Base-by-base conservation (phyloP, 2,113 vertebrate genomes). In the Malaclemys terrapin region DNA sequence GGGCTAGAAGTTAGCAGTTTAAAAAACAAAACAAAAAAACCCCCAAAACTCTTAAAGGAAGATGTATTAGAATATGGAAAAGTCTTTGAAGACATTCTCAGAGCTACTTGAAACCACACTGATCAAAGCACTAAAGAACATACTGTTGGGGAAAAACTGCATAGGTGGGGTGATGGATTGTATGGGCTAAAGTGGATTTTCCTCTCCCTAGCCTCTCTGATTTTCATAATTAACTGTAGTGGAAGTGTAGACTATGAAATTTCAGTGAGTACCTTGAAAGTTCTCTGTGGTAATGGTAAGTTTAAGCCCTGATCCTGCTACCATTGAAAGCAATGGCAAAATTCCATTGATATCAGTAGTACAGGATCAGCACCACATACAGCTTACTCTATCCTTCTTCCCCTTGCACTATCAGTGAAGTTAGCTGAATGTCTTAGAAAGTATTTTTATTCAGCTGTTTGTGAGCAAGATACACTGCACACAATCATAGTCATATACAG, bases 331-430 rank as follows among this genome's bases (percentile, higher is more conserved):
- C n/a, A 62, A 31, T 2, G 1, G 53, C 76, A 82, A 65, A 62
- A 4, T 69, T 50, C 49, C 16, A 2, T 24, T 50, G 38, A 20
- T 5, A 1, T 3, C 22, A 5, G 4, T 0, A 1, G 47, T 38
- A 50, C 3, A 42, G 1, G 19, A 89, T 31, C 59, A 14, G 4
- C 3, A 54, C 0, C 14, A 38, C 6, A 12, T 75, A 75, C n/a
- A 0, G 0, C 29, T 89, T 31, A 22, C 38, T 22, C 22, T 5
- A 0, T 0, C 4, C 80, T 12, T 53, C 59, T 12, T 76, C 4
- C 17, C 6, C 38, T 80, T 65, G 27, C 24, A 25, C 38, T 20
- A 85, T n/a, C 80, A 54, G 62, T 80, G 19, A 10, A 72, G 3
- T 8, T 76, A 45, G 19, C 56, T 57, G 53, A 10, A 8, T 57